These are phyloP conservation scores for Iselma pallidipennis DNA, from an alignment of 2,888 invertebrate genomes.

Conservation along the genomic window DNA sequence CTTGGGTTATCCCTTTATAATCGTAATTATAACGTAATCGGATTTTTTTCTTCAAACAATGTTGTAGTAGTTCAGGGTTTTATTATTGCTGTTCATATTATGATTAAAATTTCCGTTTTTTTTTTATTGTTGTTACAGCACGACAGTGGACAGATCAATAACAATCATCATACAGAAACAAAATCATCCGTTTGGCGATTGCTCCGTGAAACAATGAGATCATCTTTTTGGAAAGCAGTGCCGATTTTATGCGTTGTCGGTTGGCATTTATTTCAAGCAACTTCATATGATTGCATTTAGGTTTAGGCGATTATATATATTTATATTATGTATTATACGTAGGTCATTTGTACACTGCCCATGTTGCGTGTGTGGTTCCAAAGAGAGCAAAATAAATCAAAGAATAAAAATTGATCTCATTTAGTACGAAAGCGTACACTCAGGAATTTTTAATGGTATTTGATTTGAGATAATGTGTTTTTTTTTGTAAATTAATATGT, in stretches of 20 bases:
- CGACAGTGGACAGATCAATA: slow-evolving; percentile 7
- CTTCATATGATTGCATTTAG: slow-evolving; percentile 54
- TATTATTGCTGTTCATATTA: slow-evolving; percentile 38
- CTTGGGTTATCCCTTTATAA: slow-evolving; percentile 52
- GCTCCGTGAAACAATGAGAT: slow-evolving; percentile 1
- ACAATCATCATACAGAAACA: slow-evolving; percentile 6
- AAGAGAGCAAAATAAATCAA: slow-evolving; percentile 56
- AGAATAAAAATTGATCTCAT: slow-evolving; percentile 57
- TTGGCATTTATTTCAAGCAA: slow-evolving; percentile 62
- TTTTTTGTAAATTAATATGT: slow-evolving; percentile 41
- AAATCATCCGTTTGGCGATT: slow-evolving; percentile 1
- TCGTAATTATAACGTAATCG: slow-evolving; percentile 52
- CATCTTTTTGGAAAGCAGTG: slow-evolving; percentile 58
- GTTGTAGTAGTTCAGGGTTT: slow-evolving; percentile 35
- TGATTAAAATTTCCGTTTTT: not conserved
- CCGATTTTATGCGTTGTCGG: slow-evolving; percentile 63
- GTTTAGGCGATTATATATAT: slow-evolving; percentile 32
- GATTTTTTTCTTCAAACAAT: slow-evolving; percentile 45
- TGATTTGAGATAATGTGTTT: slow-evolving; percentile 36
- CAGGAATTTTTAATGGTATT: slow-evolving; percentile 52
- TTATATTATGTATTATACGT: slow-evolving; percentile 39
- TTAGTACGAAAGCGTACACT: slow-evolving; percentile 46
- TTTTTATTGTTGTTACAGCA: slow-evolving; percentile 28
- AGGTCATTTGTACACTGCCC: slow-evolving; percentile 40
- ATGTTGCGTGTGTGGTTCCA: slow-evolving; percentile 50